Base-by-base conservation (phyloP, 2,797 vertebrate genomes). In the Agapornis canus region DNA sequence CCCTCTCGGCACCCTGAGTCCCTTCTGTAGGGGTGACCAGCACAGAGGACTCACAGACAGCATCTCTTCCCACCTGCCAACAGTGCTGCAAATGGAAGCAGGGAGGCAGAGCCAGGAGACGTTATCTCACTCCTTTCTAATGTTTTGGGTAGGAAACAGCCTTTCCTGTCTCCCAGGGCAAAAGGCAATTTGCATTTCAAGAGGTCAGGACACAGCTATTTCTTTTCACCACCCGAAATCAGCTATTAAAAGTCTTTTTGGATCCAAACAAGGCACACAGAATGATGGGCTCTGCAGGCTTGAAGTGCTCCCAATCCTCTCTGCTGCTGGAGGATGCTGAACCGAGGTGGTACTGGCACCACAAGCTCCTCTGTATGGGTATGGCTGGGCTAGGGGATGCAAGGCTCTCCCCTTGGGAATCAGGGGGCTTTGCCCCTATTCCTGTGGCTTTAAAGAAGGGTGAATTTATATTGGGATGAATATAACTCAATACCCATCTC, bases 121-220 rank as follows among this genome's bases (percentile, higher is more conserved):
- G 3, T 92, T 71, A 82, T 93, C 92, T 87, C 9, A 1, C 32
- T 54, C n/a, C 39, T 76, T 52, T 82, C 52, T 18, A 56, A 20
- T 14, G 5, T n/a, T 39, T 80, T 52, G 10, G 45, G 31, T 81
- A n/a, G 42, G 57, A 65, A 90, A 5, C 32, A 64, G 79, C 78
- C 81, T 92, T 94, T 82, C 59, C 27, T 54, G 52, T 66, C 72
- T 88, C 49, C 87, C 56, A 11, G 66, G 69, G 49, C 1, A 19
- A 77, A 56, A 72, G 32, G 70, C 73, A 40, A 68, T 97, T 86
- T 94, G 88, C 93, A 89, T 95, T 97, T 95, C 83, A 91, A 88
- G 95, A 81, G 90, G 71, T 66, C 80, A 43, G 68, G 54, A 39
- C 0, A 2, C 5, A 77, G 70, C 37, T 29, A 12, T 60, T 75